These are phyloP conservation scores for Centropristis striata DNA, from an alignment of 2,113 vertebrate genomes.

Conservation along the genomic window DNA sequence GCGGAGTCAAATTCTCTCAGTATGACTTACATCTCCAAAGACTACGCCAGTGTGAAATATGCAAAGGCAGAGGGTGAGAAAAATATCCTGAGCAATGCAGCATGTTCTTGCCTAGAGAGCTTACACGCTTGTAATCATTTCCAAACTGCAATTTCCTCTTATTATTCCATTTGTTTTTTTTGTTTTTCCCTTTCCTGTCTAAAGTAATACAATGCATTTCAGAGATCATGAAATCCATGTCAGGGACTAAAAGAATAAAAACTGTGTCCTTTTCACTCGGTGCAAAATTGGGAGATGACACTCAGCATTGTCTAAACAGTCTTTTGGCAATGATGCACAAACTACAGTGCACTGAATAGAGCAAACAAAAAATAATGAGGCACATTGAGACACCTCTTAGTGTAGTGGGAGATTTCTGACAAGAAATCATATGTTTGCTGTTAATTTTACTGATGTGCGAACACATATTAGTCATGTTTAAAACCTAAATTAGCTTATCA, in stretches of 20 bases:
- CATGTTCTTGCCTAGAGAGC: conserved; percentile 63
- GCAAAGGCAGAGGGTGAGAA: conserved; percentile 68
- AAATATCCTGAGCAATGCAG: conserved; percentile 62
- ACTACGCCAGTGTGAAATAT: conserved; percentile 79
- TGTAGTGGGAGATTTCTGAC: conserved; percentile 1
- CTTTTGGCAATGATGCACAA: conserved; percentile 18
- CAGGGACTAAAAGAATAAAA: conserved; percentile 34
- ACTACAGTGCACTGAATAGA: background rate
- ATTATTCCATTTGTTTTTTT: conserved; percentile 44
- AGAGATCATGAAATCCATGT: conserved; percentile 61
- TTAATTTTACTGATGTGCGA: conserved; percentile 14
- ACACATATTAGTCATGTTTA: background rate
- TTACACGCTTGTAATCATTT: conserved; percentile 72
- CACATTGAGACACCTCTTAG: conserved; percentile 6
- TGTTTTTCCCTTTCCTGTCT: conserved; percentile 46
- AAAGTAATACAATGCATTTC: conserved; percentile 47
- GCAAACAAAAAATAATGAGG: conserved; percentile 40
- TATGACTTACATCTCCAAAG: conserved; percentile 78
- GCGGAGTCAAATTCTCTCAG: conserved; percentile 74
- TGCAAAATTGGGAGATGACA: conserved; percentile 18
- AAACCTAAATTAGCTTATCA: background rate
- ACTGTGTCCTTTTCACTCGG: background rate
- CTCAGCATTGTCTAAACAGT: background rate
- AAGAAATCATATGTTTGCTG: background rate
- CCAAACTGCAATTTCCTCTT: conserved; percentile 65